Evolutionary conservation across 2,888 invertebrate species (phyloP).

Genomic region (Leptinotarsa rubiginosa): DNA sequence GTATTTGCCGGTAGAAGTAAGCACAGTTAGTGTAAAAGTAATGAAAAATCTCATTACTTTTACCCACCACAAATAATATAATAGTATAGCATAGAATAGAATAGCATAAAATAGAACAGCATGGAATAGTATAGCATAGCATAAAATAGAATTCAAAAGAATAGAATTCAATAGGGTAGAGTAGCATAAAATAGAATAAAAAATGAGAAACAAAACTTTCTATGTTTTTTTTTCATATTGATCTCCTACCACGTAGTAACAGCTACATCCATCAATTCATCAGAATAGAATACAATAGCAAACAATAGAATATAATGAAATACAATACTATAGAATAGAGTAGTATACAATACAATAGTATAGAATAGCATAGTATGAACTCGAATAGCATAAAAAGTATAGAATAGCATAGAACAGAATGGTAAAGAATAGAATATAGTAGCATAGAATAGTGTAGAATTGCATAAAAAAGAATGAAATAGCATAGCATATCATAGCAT

Average conservation of each 20-base stretch:
- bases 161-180: no score
- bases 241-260: no score
- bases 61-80: neutral
- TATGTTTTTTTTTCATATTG: no score
- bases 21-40: no score
- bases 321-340: conserved; percentile 3
- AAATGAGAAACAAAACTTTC: conserved; percentile 15
- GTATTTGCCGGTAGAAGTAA: no score
- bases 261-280: no score
- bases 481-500: conserved; percentile 20
- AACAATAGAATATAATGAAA: conserved; percentile 24
- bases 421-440: conserved; percentile 20
- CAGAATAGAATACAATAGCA: conserved; percentile 25
- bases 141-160: no score
- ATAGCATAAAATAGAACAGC: no score
- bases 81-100: no score
- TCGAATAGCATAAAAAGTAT: conserved; percentile 15
- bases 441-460: neutral
- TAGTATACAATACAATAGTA: conserved; percentile 31
- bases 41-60: no score
- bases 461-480: neutral
- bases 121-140: no score
- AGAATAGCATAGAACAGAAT: conserved; percentile 29
- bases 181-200: neutral
- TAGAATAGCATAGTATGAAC: conserved; percentile 11